Conservation (phyloP, 2,888 invertebrate genomes). For the Merodon equestris region DNA sequence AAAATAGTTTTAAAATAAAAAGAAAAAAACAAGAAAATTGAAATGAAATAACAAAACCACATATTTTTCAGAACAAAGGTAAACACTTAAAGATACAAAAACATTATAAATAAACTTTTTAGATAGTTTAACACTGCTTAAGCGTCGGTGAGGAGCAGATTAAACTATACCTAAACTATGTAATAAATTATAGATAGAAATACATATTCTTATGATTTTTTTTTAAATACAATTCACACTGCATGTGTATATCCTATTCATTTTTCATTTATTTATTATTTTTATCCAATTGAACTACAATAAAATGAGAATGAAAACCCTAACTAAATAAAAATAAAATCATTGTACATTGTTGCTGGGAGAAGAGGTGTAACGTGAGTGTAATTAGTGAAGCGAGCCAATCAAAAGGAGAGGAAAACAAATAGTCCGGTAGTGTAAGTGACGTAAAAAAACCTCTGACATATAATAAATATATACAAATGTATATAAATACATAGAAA, state of each 20-base stretch:
- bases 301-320: no score
- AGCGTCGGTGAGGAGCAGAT: conserved; percentile 28
- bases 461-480: no score
- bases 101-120: conserved; percentile 27
- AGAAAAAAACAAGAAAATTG: not conserved
- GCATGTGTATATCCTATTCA: no score
- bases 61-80: conserved; percentile 41
- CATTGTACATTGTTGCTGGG: no score
- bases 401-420: no score
- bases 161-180: conserved; percentile 24
- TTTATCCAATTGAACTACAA: no score
- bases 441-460: no score
- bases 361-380: not conserved
- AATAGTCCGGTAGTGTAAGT: no score
- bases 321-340: no score
- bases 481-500: no score
- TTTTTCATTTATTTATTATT: not conserved
- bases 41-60: conserved; percentile 34
- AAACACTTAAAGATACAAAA: conserved; percentile 15
- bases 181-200: conserved; percentile 56
- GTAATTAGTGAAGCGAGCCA: not conserved
- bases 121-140: conserved; percentile 42
- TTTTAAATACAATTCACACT: conserved; percentile 8
- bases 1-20: conserved; percentile 38
- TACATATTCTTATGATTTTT: conserved; percentile 51